phyloP scores from a whole-genome alignment of 1,140 invertebrate species.

The Heliconius congener region DNA sequence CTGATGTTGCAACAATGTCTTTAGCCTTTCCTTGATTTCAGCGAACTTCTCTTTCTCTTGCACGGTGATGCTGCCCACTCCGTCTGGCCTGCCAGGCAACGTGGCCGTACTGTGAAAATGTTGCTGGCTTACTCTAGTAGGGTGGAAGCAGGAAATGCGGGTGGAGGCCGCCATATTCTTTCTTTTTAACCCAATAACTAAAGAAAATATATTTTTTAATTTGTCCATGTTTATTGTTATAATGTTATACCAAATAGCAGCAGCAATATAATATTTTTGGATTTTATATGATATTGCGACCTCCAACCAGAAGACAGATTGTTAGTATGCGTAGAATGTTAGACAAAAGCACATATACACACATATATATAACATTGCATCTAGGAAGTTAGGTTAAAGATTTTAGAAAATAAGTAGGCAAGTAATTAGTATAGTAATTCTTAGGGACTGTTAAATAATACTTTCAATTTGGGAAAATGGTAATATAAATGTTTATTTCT shows the following conservation, averaged over 20 bases:
- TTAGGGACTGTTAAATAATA: conserved; percentile 13
- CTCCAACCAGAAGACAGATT: conserved; percentile 58
- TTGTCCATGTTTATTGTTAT: too few relatives aligned
- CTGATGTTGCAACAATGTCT: conserved; percentile 97
- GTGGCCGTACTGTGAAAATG: conserved; percentile 78
- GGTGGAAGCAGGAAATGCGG: conserved; percentile 71
- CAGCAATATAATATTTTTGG: too few relatives aligned
- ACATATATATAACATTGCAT: conserved; percentile 20
- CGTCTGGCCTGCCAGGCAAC: conserved; percentile 92
- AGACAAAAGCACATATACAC: conserved; percentile 59
- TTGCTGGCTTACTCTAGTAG: conserved; percentile 76
- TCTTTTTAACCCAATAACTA: neutral
- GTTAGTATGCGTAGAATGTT: conserved; percentile 60
- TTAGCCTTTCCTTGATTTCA: conserved; percentile 97
- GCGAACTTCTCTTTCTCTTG: conserved; percentile 99
- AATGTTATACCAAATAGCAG: too few relatives aligned
- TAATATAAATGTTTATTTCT: neutral
- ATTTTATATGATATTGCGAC: conserved; percentile 43
- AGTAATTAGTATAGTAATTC: neutral
- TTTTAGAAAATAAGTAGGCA: neutral
- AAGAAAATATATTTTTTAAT: too few relatives aligned
- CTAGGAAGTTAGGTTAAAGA: conserved; percentile 7
- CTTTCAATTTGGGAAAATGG: neutral
- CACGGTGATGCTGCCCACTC: conserved; percentile 97
- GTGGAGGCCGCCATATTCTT: conserved; percentile 52